Evolutionary conservation across 1,140 invertebrate species (phyloP), one percentile per base, ranked within the genome.

Genomic region (Palaemon carinicauda): DNA sequence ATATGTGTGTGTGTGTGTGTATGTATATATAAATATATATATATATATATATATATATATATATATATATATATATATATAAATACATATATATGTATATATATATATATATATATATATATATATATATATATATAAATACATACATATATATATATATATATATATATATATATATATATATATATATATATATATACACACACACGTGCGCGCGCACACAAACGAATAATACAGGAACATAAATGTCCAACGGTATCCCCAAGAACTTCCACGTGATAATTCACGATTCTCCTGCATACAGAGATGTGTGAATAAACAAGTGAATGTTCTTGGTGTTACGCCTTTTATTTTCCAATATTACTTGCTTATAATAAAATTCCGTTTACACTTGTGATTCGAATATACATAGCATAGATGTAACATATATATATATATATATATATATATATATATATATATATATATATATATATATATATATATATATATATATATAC

Each of bases 391-490:
- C n/a, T n/a, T n/a, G n/a, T n/a, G n/a, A n/a, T n/a, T n/a, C n/a
- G n/a, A n/a, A n/a, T n/a, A n/a, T n/a, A n/a, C n/a, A n/a, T n/a
- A n/a, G n/a, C n/a, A n/a, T n/a, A n/a, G n/a, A n/a, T n/a, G n/a
- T n/a, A n/a, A n/a, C n/a, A n/a, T n/a, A n/a, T n/a, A n/a, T n/a
- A n/a, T n/a, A n/a, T n/a, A 65, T n/a, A 60, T 19, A 60, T 19
- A 60, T 19, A 60, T 19, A 60, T 19, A 60, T 60, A 60, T 60
- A 60, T 60, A 60, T 60, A 65, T 65, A 65, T 65, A 21, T 65
- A 65, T 65, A 65, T 65, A 65, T 65, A 65, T n/a, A n/a, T 65
- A 65, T 65, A 65, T 65, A 65, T 65, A 65, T 65, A 65, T 65
- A 65, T n/a, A n/a, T 65, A 65, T 21, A 65, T 65, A 65, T 65